phyloP scores from a whole-genome alignment of 2,113 vertebrate genomes.

The Urocitellus parryii region DNA sequence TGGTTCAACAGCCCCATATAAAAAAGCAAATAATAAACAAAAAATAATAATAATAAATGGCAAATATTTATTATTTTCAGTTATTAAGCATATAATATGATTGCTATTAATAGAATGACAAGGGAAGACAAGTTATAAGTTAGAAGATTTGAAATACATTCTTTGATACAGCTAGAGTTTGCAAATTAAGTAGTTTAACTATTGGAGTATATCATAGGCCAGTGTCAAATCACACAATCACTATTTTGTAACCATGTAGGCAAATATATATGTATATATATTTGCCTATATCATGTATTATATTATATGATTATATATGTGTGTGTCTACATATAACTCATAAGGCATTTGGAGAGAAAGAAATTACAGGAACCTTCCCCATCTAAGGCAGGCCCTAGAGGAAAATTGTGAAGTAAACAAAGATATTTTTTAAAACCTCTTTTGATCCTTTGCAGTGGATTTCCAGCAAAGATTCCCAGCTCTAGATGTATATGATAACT shows the following conservation, averaged over 20 bases:
- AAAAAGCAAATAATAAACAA: too few relatives aligned
- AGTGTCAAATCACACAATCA: not conserved
- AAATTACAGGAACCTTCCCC: not conserved
- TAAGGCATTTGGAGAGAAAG: not conserved
- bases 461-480: not conserved
- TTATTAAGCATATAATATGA: not conserved
- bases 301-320: too few relatives aligned
- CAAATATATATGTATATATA: not conserved
- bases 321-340: too few relatives aligned
- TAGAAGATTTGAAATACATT: not conserved
- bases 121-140: not conserved
- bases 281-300: too few relatives aligned
- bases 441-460: not conserved
- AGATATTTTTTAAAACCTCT: not conserved
- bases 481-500: not conserved
- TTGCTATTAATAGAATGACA: not conserved
- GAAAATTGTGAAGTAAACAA: not conserved
- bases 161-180: not conserved
- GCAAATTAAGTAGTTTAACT: not conserved
- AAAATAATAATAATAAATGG: not conserved
- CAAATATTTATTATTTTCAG: not conserved
- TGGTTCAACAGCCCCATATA: too few relatives aligned
- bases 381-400: not conserved
- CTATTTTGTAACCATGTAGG: not conserved
- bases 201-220: not conserved